phyloP scores from a whole-genome alignment of 2,888 invertebrate genomes.

The Cosmia pyralina region DNA sequence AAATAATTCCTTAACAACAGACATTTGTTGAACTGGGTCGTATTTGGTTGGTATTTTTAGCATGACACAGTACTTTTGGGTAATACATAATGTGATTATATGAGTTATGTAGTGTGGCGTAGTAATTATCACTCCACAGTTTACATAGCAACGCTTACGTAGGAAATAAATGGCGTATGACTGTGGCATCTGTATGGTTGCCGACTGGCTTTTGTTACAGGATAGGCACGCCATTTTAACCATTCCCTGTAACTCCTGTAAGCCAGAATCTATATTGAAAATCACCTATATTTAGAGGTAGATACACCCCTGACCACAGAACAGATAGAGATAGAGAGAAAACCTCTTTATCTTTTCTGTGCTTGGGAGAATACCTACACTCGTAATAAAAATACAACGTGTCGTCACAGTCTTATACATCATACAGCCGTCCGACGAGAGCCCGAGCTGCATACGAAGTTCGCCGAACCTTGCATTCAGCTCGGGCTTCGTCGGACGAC shows the following conservation, averaged over 20 bases:
- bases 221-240: no score
- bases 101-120: conserved; percentile 8
- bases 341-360: no score
- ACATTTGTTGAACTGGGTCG: neutral
- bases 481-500: no score
- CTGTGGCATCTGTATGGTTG: neutral
- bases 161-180: conserved; percentile 6
- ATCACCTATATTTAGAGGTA: neutral
- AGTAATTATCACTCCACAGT: conserved; percentile 36
- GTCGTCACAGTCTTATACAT: no score
- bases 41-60: conserved; percentile 8
- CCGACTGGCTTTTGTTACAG: neutral
- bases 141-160: neutral
- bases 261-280: neutral
- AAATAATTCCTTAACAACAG: neutral
- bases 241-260: neutral
- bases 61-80: neutral
- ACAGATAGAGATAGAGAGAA: no score
- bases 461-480: no score
- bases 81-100: conserved; percentile 5
- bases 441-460: no score
- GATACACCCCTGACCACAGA: neutral
- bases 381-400: neutral
- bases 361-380: no score
- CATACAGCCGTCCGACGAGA: no score